Conservation (phyloP, 2,797 vertebrate species). For the Hapalemur alaotrensis region DNA sequence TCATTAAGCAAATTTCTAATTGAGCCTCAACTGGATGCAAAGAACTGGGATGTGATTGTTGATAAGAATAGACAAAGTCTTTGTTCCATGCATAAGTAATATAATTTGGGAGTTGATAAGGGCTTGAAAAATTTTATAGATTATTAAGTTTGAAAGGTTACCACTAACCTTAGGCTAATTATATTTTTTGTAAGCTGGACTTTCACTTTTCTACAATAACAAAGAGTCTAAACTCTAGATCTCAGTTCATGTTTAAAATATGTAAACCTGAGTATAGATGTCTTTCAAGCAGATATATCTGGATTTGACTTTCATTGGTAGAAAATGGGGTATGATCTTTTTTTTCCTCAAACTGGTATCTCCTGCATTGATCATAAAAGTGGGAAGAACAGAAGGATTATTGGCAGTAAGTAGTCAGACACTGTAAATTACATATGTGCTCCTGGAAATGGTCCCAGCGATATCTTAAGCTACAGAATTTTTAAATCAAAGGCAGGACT, state of each 20-base stretch:
- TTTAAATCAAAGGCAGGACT: slow-evolving; percentile 32
- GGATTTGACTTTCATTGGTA: slow-evolving; percentile 16
- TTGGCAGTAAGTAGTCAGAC: background rate
- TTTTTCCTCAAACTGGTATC: background rate
- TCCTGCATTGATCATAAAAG: background rate
- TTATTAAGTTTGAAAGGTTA: background rate
- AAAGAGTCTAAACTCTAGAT: background rate
- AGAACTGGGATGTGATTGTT: background rate
- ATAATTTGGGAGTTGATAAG: background rate
- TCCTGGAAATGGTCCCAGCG: slow-evolving; percentile 44
- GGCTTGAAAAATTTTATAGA: background rate
- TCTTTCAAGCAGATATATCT: background rate
- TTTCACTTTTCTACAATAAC: background rate
- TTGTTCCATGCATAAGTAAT: background rate
- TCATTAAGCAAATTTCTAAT: background rate
- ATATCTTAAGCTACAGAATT: slow-evolving; percentile 18
- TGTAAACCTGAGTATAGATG: background rate
- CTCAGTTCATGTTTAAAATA: background rate
- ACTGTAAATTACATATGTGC: slow-evolving; percentile 33
- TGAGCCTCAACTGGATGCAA: background rate
- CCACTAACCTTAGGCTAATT: background rate
- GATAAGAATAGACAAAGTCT: background rate
- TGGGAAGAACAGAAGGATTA: background rate
- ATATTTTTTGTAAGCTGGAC: background rate
- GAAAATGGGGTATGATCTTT: background rate